Evolutionary conservation across 2,888 invertebrate species (phyloP), one percentile per base, ranked within the genome.

Genomic region (Barypeithes pellucidus): DNA sequence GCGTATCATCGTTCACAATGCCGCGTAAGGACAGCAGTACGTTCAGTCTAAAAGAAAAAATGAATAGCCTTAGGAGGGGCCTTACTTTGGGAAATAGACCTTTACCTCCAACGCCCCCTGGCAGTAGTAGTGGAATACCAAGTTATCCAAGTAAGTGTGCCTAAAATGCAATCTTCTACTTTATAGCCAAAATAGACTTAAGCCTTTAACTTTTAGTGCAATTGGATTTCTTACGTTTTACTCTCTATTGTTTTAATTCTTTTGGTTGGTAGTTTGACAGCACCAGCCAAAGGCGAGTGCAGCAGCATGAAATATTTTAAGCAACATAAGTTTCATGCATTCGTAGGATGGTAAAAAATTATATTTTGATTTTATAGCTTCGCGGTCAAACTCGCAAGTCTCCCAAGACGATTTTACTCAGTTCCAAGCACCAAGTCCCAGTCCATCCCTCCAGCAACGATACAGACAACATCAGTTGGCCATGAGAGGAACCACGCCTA

Each of bases 401-500:
- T 72, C 76, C n/a, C 71, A 66, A 39, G 63, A 73, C 9, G 73
- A 76, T 52, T 74, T 74, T 65, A 18, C 60, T 18, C 67, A 70
- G 18, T 74, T 80, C 50, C 79, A 80, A 57, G 76, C 76, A 33
- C 80, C 82, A 0, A 82, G 82, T 74, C 84, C 85, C 2, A 86
- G 85, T 79, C 84, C 85, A 36, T 84, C 83, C 8, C 81, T 90
- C 57, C 89, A 90, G 79, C 88, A 89, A 79, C 85, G 90, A 50
- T 90, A 90, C 78, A 87, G 88, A 43, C 89, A 89, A 77, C 90
- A 90, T 79, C 90, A 89, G 82, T 86, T 88, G 39, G 86, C 87
- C 12, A 89, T 89, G 86, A 85, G 86, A 36, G 86, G 86, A 12
- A 85, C 85, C 1, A 84, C 85, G 2, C 85, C 86, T 0, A 86